Percentiles rank a stretch among this genome's conserved stretches.
Conservation (phyloP, 2,888 invertebrate species). For the Vesta saturnalis region DNA sequence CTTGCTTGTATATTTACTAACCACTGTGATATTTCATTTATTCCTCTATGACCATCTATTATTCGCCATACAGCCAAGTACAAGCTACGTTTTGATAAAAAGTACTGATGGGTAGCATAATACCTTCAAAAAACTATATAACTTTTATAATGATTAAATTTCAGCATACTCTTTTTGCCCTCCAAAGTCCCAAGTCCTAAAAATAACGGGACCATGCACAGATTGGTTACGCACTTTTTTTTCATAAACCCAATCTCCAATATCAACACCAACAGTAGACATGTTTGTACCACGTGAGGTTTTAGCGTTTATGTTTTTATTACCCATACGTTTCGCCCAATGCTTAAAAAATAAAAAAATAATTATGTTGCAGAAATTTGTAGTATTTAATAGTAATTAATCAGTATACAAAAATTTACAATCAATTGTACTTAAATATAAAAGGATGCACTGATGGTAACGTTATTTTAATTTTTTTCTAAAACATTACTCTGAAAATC, state of each 20-base stretch:
- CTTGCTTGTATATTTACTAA: slow-evolving; percentile 93
- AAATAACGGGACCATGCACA: slow-evolving; percentile 84
- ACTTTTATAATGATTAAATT: not conserved
- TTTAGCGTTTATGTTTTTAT: slow-evolving; percentile 81
- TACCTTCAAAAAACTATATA: slow-evolving; percentile 66
- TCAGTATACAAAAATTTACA: not conserved
- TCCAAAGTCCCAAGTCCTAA: slow-evolving; percentile 99
- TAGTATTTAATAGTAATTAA: not conserved
- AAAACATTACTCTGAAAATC: too few species aligned
- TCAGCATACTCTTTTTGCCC: slow-evolving; percentile 89
- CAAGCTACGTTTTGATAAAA: slow-evolving; percentile 92
- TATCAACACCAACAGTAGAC: slow-evolving; percentile 98
- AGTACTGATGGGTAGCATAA: slow-evolving; percentile 99
- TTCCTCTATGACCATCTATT: slow-evolving; percentile 89
- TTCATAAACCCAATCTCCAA: slow-evolving; percentile 94
- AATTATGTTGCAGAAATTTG: not conserved
- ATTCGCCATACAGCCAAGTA: slow-evolving; percentile 97
- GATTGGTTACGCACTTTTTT: slow-evolving; percentile 80
- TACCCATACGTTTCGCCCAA: slow-evolving; percentile 96
- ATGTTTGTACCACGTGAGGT: slow-evolving; percentile 82
- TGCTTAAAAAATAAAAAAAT: slow-evolving; percentile 73
- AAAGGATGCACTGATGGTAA: too few species aligned
- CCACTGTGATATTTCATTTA: slow-evolving; percentile 94
- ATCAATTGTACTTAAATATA: too few species aligned
- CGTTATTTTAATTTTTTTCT: too few species aligned